Base-by-base conservation (phyloP, 35 echinoderm and acorn worm genomes). In the Diadema setosum region DNA sequence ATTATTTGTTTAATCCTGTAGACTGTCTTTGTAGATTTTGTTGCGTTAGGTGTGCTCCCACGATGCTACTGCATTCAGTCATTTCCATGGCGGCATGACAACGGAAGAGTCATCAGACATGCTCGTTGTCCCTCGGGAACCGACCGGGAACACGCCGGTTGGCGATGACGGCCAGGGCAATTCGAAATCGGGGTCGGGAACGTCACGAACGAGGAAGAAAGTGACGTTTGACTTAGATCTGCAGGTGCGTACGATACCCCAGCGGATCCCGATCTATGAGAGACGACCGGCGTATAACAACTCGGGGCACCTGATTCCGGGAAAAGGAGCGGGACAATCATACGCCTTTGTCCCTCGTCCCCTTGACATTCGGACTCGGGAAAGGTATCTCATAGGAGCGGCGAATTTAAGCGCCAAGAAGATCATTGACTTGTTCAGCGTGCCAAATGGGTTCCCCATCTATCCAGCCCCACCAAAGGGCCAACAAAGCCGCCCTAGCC, bases 181-280 rank as follows among this genome's bases (percentile, higher is more conserved):
- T 11, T 42, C 73, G 1, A 41, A 78, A 25, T 20, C 40, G 73
- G 37, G 14, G 2, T 24, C 37, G 23, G 73, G 73, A 20, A 78
- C 73, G 39, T 41, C 73, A 6, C 16, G 73, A 44, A 35, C 61
- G 15, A 50, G 81, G 7, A 98, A 98, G 50, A 81, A 87, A 52
- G 96, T 98, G 16, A 94, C 96, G 20, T 98, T 98, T 90, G 96
- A 98, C 65, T 57, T 94, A 39, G 88, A 98, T 84, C 61, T 92
- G 12, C 67, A 98, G 42, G 88, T 98, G 0, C 89, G 91, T 36
- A 98, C 96, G 0, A 98, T 98, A 56, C 96, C 96, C 5, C 91
- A 98, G 27, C 67, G 96, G 36, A 94, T 98, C n/a, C 92, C 96
- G 0, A 26, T 90, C 5, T 98, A 98, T 20, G 96, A 98, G 59